Base-by-base conservation (phyloP, 2,797 vertebrate species). In the Tolypeutes matacus region DNA sequence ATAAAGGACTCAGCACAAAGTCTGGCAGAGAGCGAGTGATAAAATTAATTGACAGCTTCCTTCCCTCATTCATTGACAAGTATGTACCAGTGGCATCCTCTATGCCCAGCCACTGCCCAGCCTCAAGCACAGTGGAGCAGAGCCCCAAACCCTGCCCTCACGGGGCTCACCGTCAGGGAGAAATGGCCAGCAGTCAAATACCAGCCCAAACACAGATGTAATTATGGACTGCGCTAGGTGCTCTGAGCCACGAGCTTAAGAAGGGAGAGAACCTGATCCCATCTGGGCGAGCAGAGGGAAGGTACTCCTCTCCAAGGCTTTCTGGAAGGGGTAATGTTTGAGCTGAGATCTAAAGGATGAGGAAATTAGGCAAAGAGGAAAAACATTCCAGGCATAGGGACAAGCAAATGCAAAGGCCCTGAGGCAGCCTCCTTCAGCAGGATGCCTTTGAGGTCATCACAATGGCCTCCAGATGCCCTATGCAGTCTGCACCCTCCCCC, bases 391-490 rank as follows among this genome's bases (percentile, higher is more conserved):
- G 81, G 75, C 29, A 77, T 27, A 46, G 31, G n/a, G n/a, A 39
- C 36, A 23, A 11, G 42, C 72, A 56, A 65, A 53, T 82, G 62
- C 92, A 86, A 89, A 92, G 84, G 83, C 34, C 91, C 65, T 56
- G 72, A 69, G 87, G 67, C 69, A 23, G n/a, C 31, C 29, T 84
- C 31, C 49, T 93, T 20, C 34, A 91, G 75, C 21, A 76, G 81
- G 42, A 17, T 15, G 53, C 70, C 34, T 51, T 51, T 7, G 11
- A 11, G 67, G 23, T 4, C 76, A 58, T 5, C 60, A 36, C 58
- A 36, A 1, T 31, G 70, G n/a, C 67, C 46, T 64, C 4, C 18
- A 42, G 75, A 49, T 36, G 58, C 31, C 64, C 86, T 29, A 0
- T 27, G 60, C 15, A 60, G 9, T 53, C 29, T n/a, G 14, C 75